phyloP scores from a whole-genome alignment of 2,888 invertebrate genomes.

The Salticus scenicus region DNA sequence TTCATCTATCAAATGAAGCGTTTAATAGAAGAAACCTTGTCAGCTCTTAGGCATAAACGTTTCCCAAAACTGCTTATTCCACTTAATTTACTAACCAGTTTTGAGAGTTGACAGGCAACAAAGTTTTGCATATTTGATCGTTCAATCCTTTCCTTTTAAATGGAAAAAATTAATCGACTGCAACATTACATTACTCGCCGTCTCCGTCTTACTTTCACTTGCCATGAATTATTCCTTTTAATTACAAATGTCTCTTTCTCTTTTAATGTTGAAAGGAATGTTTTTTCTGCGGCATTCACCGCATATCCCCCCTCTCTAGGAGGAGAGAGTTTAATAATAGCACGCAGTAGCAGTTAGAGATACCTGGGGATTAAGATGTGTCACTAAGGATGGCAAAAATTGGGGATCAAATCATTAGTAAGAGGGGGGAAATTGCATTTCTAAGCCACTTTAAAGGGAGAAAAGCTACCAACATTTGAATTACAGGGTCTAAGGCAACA shows the following conservation, averaged over 20 bases:
- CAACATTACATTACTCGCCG: constrained; percentile 44
- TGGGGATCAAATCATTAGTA: constrained; percentile 68
- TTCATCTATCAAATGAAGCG: constrained; percentile 17
- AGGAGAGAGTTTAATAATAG: constrained; percentile 58
- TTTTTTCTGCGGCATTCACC: constrained; percentile 51
- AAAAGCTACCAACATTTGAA: constrained; percentile 28
- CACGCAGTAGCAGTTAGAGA: constrained; percentile 48
- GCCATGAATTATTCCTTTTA: constrained; percentile 69
- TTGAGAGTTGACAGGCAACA: constrained; percentile 50
- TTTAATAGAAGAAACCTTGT: constrained; percentile 22
- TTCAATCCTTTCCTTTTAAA: constrained; percentile 10
- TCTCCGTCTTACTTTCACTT: constrained; percentile 44
- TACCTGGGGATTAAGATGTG: constrained; percentile 66
- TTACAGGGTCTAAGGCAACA: constrained; percentile 45
- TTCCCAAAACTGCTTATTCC: constrained; percentile 47
- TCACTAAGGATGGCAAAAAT: constrained; percentile 61
- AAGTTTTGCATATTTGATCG: constrained; percentile 57
- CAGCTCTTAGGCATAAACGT: constrained; percentile 25
- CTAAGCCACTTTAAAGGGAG: constrained; percentile 50
- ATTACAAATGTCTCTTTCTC: constrained; percentile 60
- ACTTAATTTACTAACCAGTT: constrained; percentile 63
- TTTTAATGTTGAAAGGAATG: constrained; percentile 49
- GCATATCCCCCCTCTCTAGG: constrained; percentile 16
- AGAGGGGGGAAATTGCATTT: constrained; percentile 45
- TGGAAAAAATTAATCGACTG: constrained; percentile 63